phyloP scores from a whole-genome alignment of 2,888 invertebrate genomes.

The Melanophora roralis region DNA sequence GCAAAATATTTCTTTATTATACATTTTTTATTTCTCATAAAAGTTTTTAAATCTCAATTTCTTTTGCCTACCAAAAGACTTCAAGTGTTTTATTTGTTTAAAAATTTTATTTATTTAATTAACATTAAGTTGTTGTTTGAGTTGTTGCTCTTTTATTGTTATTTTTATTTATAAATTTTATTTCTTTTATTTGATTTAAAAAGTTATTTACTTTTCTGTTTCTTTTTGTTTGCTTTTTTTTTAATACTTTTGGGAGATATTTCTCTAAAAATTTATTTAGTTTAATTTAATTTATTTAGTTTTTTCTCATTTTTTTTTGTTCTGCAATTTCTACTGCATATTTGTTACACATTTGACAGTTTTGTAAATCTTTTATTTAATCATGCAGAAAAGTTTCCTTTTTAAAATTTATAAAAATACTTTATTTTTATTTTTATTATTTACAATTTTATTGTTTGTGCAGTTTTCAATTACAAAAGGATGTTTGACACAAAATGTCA shows the following conservation, averaged over 20 bases:
- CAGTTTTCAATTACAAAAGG: conserved; percentile 4
- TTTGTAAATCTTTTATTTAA: conserved; percentile 56
- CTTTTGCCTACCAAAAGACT: too few relatives aligned
- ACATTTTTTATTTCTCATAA: too few relatives aligned
- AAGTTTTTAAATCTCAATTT: too few relatives aligned
- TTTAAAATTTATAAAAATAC: conserved; percentile 48
- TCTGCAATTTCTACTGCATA: not conserved
- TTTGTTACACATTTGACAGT: conserved; percentile 31
- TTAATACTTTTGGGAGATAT: not conserved
- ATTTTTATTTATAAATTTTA: not conserved
- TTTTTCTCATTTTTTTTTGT: not conserved
- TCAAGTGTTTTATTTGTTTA: too few relatives aligned
- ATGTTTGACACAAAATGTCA: conserved; percentile 33
- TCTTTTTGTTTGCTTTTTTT: conserved; percentile 5
- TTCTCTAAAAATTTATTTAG: not conserved
- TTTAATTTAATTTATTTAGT: not conserved
- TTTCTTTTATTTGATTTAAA: not conserved
- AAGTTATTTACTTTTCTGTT: conserved; percentile 20
- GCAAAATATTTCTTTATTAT: too few relatives aligned
- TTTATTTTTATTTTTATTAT: not conserved
- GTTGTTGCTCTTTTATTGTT: not conserved
- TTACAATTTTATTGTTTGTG: too few relatives aligned
- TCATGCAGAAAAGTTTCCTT: conserved; percentile 49
- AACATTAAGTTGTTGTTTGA: not conserved
- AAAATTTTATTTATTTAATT: too few relatives aligned